Conservation (phyloP, 2,113 vertebrate genomes). For the Cavia porcellus region DNA sequence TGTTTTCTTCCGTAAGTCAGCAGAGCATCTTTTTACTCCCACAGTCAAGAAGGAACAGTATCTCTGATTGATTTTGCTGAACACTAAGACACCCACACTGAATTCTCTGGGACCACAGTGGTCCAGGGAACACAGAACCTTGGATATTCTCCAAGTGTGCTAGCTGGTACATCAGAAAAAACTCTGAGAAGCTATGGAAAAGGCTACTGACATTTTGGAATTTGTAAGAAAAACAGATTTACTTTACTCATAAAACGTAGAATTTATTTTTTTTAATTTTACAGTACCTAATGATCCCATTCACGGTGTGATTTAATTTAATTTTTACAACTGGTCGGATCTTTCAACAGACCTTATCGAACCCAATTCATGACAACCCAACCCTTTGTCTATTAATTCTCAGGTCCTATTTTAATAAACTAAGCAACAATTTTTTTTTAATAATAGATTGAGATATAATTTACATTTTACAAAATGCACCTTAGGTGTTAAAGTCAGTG, state of each 20-base stretch:
- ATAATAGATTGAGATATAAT: conserved; percentile 21
- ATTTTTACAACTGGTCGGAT: conserved; percentile 2
- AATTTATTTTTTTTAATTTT: neutral
- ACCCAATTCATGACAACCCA: neutral
- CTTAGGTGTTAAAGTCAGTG: neutral
- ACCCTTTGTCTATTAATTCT: neutral
- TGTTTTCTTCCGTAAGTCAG: neutral
- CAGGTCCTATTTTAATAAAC: neutral
- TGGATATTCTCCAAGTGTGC: neutral
- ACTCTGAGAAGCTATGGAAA: neutral
- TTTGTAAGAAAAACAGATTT: neutral
- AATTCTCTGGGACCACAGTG: neutral
- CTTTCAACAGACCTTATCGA: neutral
- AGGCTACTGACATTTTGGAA: neutral
- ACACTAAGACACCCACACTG: neutral
- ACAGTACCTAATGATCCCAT: no score
- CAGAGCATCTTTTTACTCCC: neutral
- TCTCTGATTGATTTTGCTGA: neutral
- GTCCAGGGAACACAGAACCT: neutral
- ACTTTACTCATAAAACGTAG: neutral
- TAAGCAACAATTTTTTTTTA: neutral
- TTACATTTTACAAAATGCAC: neutral
- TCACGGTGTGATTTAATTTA: neutral
- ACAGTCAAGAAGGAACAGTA: neutral
- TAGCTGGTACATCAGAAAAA: neutral